Conservation (phyloP, 2,888 invertebrate species). For the Scaptomyza tumidula region DNA sequence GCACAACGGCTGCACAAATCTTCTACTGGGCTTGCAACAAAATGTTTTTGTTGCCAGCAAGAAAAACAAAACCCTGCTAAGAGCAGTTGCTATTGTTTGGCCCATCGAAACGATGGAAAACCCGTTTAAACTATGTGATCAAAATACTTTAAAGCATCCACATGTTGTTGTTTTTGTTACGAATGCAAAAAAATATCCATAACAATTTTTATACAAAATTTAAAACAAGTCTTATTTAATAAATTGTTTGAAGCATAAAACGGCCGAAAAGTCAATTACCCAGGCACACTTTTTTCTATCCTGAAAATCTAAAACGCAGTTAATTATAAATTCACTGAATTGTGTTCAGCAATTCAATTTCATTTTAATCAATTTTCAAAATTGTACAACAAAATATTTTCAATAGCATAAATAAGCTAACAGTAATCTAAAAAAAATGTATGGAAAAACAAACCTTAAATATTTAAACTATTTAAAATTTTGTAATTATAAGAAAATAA, state of each 20-base stretch:
- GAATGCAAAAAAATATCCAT: too few species aligned
- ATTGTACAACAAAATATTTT: background rate
- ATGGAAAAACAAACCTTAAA: background rate
- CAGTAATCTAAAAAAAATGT: background rate
- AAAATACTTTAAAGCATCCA: too few species aligned
- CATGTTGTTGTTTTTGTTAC: too few species aligned
- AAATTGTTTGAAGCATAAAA: background rate
- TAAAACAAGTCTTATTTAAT: too few species aligned
- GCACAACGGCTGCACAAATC: slow-evolving; percentile 22
- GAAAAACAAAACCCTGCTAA: slow-evolving; percentile 18
- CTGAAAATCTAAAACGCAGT: background rate
- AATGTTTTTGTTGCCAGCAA: too few species aligned
- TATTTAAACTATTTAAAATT: slow-evolving; percentile 22
- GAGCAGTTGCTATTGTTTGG: slow-evolving; percentile 8
- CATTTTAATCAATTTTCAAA: slow-evolving; percentile 10
- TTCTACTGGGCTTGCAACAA: slow-evolving; percentile 1
- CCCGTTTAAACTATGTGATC: slow-evolving; percentile 10
- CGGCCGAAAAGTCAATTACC: background rate
- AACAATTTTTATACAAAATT: too few species aligned
- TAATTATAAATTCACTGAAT: slow-evolving; percentile 3
- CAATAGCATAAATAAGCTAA: background rate
- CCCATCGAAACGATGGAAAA: background rate
- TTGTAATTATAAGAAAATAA: background rate
- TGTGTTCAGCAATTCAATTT: background rate
- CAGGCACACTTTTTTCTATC: background rate